These are phyloP conservation scores for Porites australiensis DNA, from an alignment of 64 coral and sea anemone species.

Conservation along the genomic window DNA sequence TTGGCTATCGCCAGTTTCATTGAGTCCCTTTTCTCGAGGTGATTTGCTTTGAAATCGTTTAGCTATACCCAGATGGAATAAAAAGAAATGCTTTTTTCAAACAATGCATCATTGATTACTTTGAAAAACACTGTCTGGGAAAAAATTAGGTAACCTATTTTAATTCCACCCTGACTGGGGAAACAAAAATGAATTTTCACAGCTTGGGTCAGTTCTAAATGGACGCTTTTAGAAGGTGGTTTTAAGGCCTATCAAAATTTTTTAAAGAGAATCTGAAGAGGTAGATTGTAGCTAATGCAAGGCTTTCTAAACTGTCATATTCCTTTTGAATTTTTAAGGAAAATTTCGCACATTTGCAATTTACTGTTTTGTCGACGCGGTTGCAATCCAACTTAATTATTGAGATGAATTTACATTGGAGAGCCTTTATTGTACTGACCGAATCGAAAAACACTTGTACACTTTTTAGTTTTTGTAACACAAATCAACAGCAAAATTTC, in stretches of 20 bases:
- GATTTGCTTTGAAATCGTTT: background rate
- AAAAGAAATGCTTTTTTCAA: background rate
- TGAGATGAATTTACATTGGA: slow-evolving; percentile 25
- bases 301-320: background rate
- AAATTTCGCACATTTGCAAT: background rate
- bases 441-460: background rate
- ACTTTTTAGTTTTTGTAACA: background rate
- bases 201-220: background rate
- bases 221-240: background rate
- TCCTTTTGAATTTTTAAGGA: background rate
- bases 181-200: slow-evolving; percentile 22
- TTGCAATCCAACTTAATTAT: slow-evolving; percentile 8
- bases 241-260: background rate
- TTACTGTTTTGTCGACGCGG: background rate
- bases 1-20: background rate
- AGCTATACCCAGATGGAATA: background rate
- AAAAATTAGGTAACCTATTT: background rate
- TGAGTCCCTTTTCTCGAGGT: background rate
- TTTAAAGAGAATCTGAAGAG: background rate
- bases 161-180: background rate
- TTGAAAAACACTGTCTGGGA: background rate
- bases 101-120: slow-evolving; percentile 11
- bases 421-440: background rate
- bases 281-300: background rate
- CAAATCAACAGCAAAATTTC: background rate